phyloP scores from a whole-genome alignment of 1,140 invertebrate species.

The Aleiodes sp. region DNA sequence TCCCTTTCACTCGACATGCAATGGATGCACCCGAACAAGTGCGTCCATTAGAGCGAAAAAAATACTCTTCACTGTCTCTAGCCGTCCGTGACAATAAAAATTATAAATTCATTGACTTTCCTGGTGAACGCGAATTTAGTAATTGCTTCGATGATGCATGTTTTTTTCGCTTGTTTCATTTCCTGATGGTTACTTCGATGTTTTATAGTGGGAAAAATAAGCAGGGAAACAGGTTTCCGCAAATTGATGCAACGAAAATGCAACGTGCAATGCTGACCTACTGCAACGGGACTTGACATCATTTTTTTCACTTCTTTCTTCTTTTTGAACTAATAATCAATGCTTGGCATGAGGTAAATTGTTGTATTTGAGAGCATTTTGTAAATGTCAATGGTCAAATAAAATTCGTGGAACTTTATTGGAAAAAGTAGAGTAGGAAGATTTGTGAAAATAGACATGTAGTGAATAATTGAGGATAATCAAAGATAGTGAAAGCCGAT shows the following conservation, averaged over 20 bases:
- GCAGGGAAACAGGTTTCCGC: not conserved
- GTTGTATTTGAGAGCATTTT: no score
- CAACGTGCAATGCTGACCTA: no score
- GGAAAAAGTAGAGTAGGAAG: no score
- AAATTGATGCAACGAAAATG: not conserved
- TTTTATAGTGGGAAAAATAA: no score
- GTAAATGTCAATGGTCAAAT: no score
- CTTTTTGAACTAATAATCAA: no score
- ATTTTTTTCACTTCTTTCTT: no score
- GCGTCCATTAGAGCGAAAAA: slow-evolving; percentile 12
- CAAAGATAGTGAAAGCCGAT: not conserved
- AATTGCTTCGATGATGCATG: not conserved
- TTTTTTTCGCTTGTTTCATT: not conserved
- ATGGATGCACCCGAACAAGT: not conserved
- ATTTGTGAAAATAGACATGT: no score
- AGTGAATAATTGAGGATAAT: not conserved
- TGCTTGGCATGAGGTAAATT: no score
- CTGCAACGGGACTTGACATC: no score
- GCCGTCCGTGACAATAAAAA: not conserved
- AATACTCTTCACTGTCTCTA: not conserved
- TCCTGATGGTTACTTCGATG: no score
- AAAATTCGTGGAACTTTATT: no score
- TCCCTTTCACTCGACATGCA: not conserved
- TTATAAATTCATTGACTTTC: not conserved
- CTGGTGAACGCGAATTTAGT: not conserved